Conservation (phyloP, 2,888 invertebrate genomes). For the Ophion ellenae region DNA sequence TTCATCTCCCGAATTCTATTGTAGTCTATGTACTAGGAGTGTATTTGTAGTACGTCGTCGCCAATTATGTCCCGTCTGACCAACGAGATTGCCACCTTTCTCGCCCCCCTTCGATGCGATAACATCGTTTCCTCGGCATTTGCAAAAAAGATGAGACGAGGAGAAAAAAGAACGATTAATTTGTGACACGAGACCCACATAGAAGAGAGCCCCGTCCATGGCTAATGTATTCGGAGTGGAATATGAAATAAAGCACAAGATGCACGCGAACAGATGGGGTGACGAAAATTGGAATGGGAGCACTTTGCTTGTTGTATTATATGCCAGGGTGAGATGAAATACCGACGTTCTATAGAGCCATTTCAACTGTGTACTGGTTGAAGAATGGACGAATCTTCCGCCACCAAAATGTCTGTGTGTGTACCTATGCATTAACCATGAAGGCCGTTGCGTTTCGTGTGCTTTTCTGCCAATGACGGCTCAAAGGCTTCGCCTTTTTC, state of each 20-base stretch:
- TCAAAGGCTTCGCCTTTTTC: conserved; percentile 61
- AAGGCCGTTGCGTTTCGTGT: conserved; percentile 46
- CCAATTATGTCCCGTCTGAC: conserved; percentile 18
- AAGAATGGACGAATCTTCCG: conserved; percentile 45
- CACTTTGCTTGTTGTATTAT: conserved; percentile 15
- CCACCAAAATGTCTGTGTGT: neutral
- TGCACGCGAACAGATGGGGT: conserved; percentile 2
- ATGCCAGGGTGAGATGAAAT: conserved; percentile 31
- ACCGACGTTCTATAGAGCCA: conserved; percentile 38
- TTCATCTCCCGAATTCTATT: conserved; percentile 17
- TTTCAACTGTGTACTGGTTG: conserved; percentile 51
- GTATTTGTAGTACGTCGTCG: conserved; percentile 2
- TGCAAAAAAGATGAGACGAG: conserved; percentile 13
- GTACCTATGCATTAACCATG: conserved; percentile 9
- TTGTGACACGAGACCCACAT: neutral
- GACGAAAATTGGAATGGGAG: conserved; percentile 17
- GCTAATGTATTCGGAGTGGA: conserved; percentile 11
- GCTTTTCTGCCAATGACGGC: conserved; percentile 36
- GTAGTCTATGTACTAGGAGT: neutral
- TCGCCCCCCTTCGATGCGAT: neutral
- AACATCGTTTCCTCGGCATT: conserved; percentile 7
- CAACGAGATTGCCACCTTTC: conserved; percentile 8
- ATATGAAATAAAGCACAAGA: conserved; percentile 9
- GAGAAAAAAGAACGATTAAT: conserved; percentile 26
- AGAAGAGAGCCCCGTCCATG: neutral